Evolutionary conservation across 2,797 vertebrate species (phyloP).

Genomic region (Bovichtus diacanthus): DNA sequence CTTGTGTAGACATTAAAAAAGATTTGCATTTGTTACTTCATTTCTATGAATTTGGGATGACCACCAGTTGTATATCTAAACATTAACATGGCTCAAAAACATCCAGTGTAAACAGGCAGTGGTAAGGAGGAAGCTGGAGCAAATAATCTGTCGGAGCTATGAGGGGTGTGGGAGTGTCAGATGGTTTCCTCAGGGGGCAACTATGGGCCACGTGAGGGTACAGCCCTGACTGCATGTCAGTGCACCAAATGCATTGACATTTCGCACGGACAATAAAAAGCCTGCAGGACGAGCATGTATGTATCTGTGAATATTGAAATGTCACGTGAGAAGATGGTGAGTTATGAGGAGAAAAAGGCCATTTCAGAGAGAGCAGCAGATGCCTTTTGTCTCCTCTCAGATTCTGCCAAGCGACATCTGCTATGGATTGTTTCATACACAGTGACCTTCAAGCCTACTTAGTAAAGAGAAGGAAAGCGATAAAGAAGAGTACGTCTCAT

Average conservation of each 20-base stretch:
- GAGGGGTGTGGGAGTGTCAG: too few relatives aligned
- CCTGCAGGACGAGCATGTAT: conserved; percentile 46
- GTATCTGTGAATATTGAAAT: conserved; percentile 69
- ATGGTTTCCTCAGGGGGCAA: too few relatives aligned
- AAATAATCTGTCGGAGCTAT: too few relatives aligned
- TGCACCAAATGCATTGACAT: conserved; percentile 47
- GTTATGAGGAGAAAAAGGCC: conserved; percentile 47
- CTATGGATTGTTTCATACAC: conserved; percentile 81
- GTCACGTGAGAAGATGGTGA: conserved; percentile 54
- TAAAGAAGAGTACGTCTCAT: conserved; percentile 65
- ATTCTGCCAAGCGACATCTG: conserved; percentile 83
- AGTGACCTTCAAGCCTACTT: conserved; percentile 88
- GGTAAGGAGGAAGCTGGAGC: too few relatives aligned
- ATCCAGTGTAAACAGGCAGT: too few relatives aligned
- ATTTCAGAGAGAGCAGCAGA: conserved; percentile 52
- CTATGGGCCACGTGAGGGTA: conserved; percentile 17
- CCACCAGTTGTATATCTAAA: too few relatives aligned
- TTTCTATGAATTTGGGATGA: too few relatives aligned
- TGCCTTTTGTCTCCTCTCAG: conserved; percentile 67
- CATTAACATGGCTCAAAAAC: too few relatives aligned
- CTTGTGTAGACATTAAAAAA: too few relatives aligned
- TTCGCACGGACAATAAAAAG: conserved; percentile 46
- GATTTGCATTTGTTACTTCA: too few relatives aligned
- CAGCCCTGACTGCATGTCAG: conserved; percentile 44
- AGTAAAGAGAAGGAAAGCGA: conserved; percentile 69